Evolutionary conservation across 2,888 invertebrate genomes (phyloP).

Genomic region (Aquatica leii): DNA sequence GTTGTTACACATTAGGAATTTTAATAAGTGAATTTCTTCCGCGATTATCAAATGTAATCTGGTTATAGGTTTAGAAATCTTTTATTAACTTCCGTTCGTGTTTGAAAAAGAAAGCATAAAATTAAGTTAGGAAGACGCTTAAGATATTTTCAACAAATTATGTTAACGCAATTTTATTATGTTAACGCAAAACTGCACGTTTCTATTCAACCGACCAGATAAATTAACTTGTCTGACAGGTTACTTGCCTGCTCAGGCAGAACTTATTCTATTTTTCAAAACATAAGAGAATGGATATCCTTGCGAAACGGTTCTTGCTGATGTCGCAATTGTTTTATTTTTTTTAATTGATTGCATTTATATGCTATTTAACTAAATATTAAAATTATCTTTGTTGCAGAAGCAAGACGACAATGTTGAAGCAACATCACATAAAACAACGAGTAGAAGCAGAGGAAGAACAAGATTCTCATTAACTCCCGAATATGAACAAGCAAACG

Average conservation of each 20-base stretch:
- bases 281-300: constrained; percentile 40
- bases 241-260: constrained; percentile 15
- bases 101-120: constrained; percentile 6
- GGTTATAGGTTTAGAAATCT: constrained; percentile 1
- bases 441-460: constrained; percentile 51
- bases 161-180: too few relatives aligned
- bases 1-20: neutral
- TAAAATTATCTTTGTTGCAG: constrained; percentile 35
- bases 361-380: neutral
- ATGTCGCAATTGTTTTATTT: constrained; percentile 9
- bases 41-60: neutral
- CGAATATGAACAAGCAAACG: constrained; percentile 48
- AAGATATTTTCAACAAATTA: too few relatives aligned
- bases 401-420: constrained; percentile 41
- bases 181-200: too few relatives aligned
- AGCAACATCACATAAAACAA: constrained; percentile 43
- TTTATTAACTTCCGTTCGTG: constrained; percentile 5
- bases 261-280: constrained; percentile 26
- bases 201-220: neutral
- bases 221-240: constrained; percentile 7
- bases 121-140: neutral
- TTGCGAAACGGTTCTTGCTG: constrained; percentile 27
- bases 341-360: neutral
- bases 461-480: constrained; percentile 53
- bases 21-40: constrained; percentile 5